Conservation (phyloP, 2,797 vertebrate genomes). For the Acanthiza pusilla region DNA sequence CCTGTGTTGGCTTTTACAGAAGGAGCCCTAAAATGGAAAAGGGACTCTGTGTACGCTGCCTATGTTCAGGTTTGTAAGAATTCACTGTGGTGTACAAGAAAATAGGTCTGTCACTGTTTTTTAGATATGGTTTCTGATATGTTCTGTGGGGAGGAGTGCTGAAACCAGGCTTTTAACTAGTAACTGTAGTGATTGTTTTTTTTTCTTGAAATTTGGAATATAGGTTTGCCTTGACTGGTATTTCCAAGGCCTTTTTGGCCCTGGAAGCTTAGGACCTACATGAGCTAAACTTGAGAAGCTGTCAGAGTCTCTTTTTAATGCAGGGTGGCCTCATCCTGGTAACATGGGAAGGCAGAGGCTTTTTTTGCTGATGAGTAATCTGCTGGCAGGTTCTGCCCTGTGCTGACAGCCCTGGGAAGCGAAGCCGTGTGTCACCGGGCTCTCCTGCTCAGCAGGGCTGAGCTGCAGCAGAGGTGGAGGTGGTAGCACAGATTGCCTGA, state of each 20-base stretch:
- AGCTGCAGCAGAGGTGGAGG: background rate
- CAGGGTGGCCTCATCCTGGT: background rate
- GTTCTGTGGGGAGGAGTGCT: background rate
- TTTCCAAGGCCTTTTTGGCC: background rate
- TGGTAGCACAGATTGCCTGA: background rate
- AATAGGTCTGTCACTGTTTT: background rate
- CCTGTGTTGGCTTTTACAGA: slow-evolving; percentile 25
- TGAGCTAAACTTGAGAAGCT: background rate
- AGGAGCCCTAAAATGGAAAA: slow-evolving; percentile 25
- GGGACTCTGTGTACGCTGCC: background rate
- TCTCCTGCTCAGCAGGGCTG: background rate
- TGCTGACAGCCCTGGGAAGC: background rate
- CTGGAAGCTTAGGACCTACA: background rate
- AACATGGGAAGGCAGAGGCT: background rate
- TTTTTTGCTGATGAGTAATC: slow-evolving; percentile 48
- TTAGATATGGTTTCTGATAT: background rate
- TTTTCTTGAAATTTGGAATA: background rate
- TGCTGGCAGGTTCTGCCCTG: slow-evolving; percentile 1
- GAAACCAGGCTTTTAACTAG: background rate
- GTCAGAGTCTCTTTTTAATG: background rate
- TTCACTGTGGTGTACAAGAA: background rate
- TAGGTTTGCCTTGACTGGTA: background rate
- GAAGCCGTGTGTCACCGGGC: background rate
- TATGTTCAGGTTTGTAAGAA: background rate
- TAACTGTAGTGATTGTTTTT: background rate